These are phyloP conservation scores for Eciton burchellii DNA, from an alignment of 1,140 invertebrate species.

Conservation along the genomic window DNA sequence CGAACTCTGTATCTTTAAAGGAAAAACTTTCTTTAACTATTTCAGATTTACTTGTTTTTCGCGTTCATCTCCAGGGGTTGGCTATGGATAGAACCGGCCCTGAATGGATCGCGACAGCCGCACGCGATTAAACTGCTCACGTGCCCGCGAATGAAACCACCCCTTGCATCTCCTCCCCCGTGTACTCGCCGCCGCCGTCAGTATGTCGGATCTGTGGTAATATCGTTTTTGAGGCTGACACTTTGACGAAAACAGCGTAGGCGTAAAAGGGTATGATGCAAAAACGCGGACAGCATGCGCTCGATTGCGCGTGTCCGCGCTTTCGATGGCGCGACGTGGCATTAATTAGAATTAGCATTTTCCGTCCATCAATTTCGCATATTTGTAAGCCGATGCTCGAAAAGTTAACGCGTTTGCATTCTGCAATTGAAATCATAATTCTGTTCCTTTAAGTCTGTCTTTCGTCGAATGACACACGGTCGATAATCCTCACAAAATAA, in stretches of 20 bases:
- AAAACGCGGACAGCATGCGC: constrained; percentile 3
- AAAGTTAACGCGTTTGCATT: not conserved
- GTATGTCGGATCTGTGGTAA: constrained; percentile 43
- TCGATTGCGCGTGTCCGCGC: constrained; percentile 32
- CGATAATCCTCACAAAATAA: too few relatives aligned
- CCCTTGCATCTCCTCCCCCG: too few relatives aligned
- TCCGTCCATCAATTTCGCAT: constrained; percentile 12
- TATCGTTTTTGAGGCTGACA: constrained; percentile 40
- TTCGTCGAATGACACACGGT: not conserved
- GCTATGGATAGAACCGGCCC: not conserved
- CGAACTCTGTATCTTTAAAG: too few relatives aligned
- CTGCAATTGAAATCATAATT: not conserved
- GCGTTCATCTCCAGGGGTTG: too few relatives aligned
- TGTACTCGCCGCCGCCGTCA: not conserved
- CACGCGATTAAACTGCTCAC: constrained; percentile 47
- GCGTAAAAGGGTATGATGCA: not conserved
- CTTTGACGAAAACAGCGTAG: constrained; percentile 21
- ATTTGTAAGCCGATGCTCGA: constrained; percentile 13
- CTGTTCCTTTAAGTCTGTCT: not conserved
- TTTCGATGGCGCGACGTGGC: constrained; percentile 13
- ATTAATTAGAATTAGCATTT: constrained; percentile 39
- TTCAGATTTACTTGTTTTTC: too few relatives aligned
- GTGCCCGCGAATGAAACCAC: constrained; percentile 34
- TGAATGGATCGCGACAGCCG: constrained; percentile 17
- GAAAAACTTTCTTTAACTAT: too few relatives aligned